phyloP scores from a whole-genome alignment of 2,797 vertebrate genomes.

The Gouania willdenowi region DNA sequence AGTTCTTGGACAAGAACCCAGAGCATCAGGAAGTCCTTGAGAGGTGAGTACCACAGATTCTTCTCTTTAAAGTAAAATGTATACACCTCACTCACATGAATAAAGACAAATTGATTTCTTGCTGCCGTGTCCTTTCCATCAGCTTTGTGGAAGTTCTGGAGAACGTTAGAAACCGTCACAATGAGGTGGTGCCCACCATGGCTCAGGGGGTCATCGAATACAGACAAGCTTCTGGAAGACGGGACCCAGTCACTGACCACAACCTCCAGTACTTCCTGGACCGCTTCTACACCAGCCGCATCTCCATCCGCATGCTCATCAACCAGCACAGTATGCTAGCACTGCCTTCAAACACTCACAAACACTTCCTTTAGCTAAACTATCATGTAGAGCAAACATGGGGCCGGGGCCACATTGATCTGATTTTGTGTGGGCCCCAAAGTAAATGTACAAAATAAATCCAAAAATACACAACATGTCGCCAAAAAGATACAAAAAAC shows the following conservation, averaged over 20 bases:
- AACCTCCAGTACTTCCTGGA: constrained; percentile 91
- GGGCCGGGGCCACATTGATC: too few relatives aligned
- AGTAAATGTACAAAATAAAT: too few relatives aligned
- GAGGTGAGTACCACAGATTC: constrained; percentile 75
- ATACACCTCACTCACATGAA: too few relatives aligned
- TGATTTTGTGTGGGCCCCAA: too few relatives aligned
- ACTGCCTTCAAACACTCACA: not conserved
- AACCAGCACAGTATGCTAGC: constrained; percentile 86
- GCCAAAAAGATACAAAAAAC: too few relatives aligned
- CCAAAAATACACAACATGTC: not conserved
- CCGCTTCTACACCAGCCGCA: constrained; percentile 90
- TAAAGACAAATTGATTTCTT: too few relatives aligned
- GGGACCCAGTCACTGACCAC: constrained; percentile 80
- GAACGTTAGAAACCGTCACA: constrained; percentile 85
- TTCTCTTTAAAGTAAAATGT: too few relatives aligned
- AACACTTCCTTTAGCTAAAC: too few relatives aligned
- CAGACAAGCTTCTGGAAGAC: constrained; percentile 76
- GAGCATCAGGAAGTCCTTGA: constrained; percentile 79
- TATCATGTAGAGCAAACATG: too few relatives aligned
- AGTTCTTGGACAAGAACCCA: constrained; percentile 80
- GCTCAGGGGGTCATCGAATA: constrained; percentile 86
- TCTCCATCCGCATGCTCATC: constrained; percentile 91
- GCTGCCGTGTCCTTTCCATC: too few relatives aligned
- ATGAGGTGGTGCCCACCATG: constrained; percentile 89
- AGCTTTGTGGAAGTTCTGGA: constrained; percentile 82